Conservation (phyloP, 2,888 invertebrate species). For the Luffia ferchaultella region DNA sequence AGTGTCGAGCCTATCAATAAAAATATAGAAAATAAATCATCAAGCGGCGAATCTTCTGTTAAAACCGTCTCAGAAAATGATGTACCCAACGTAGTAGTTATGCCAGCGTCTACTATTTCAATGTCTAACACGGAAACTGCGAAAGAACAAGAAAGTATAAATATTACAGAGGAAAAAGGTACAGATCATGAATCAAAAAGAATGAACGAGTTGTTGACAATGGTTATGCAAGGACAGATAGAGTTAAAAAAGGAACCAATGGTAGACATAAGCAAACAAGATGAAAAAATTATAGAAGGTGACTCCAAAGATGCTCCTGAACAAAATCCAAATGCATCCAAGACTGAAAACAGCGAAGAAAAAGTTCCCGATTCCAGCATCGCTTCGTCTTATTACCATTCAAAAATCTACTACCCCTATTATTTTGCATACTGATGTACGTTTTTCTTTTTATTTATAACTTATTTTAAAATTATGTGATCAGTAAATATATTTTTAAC, state of each 20-base stretch:
- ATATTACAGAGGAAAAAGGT: neutral
- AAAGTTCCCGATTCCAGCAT: slow-evolving; percentile 36
- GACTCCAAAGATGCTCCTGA: slow-evolving; percentile 9
- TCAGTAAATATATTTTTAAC: neutral
- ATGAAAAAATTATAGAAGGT: neutral
- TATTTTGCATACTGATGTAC: neutral
- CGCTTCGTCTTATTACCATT: slow-evolving; percentile 49
- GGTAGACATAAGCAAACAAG: neutral
- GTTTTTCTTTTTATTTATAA: neutral
- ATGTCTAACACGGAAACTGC: neutral
- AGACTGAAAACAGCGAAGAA: slow-evolving; percentile 16
- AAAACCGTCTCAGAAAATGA: slow-evolving; percentile 20
- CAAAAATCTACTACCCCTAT: slow-evolving; percentile 36
- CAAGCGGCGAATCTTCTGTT: slow-evolving; percentile 18
- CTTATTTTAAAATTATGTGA: neutral
- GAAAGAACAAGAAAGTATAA: neutral
- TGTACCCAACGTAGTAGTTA: slow-evolving; percentile 3
- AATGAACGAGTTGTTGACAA: slow-evolving; percentile 14
- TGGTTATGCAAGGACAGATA: slow-evolving; percentile 15
- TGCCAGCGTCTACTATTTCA: neutral
- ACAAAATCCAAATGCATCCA: slow-evolving; percentile 15
- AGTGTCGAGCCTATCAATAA: slow-evolving; percentile 27
- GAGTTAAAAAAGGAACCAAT: neutral
- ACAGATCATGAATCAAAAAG: neutral
- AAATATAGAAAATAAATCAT: slow-evolving; percentile 15